Base-by-base conservation (phyloP, 2,797 vertebrate genomes). In the Sparus aurata region DNA sequence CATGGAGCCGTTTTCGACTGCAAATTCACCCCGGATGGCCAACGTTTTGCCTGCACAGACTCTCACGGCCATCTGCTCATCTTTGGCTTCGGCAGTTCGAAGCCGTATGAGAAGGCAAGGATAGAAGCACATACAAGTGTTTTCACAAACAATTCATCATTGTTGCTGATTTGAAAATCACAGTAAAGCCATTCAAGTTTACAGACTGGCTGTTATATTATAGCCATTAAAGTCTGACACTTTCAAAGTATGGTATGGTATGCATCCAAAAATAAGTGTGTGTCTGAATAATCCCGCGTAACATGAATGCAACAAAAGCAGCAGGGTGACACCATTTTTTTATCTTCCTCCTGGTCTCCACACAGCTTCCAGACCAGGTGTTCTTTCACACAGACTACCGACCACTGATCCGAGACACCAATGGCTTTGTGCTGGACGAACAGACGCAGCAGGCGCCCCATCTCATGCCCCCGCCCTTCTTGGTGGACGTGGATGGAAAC, bases 371-470 rank as follows among this genome's bases (percentile, higher is more conserved):
- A 77, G 98, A 99, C 91, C 98, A 99, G 93, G 96, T 99, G 93
- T 99, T 99, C 93, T 99, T 99, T 92, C 98, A 99, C 91, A 99
- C 98, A 11, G 98, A 99, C 92, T 99, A 99, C 77, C 95, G 98
- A 62, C 98, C 98, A 0, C 94, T 99, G 88, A 98, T 98, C 87
- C 94, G 97, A 38, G 98, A 99, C 83, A 90, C 95, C 67, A 99
- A 99, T 25, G 97, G 97, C 76, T 99, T 97, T 2, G 98, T 99
- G 67, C 91, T 99, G 86, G 98, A 99, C 46, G 98, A 99, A 85
- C 98, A 99, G 89, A 99, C 98, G 0, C 98, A 99, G 75, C 98
- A 99, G 91, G 98, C 98, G 0, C 98, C 98, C 45, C 98, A 99
- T 85, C 97, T 99, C 69, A 99, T 99, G 98, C 98, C 98, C 5